Evolutionary conservation across 2,113 vertebrate species (phyloP).

Genomic region (Chlorodrepanis virens): DNA sequence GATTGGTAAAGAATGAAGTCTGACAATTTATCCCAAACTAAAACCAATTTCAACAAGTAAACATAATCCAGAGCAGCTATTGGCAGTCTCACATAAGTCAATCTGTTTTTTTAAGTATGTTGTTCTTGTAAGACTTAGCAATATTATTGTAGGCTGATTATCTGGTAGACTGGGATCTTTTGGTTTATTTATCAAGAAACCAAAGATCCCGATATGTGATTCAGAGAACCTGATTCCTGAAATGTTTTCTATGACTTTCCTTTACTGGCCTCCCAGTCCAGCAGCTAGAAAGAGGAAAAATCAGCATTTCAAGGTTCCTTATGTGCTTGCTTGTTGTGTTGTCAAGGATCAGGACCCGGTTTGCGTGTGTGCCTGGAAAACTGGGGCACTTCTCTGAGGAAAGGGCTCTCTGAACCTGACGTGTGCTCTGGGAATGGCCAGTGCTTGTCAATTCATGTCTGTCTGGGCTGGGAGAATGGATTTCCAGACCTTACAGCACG

Average conservation of each 20-base stretch:
- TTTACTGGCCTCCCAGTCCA: neutral
- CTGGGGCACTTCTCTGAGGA: neutral
- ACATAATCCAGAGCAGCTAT: neutral
- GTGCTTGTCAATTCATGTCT: constrained; percentile 38
- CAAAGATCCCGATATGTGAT: neutral
- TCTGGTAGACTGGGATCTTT: neutral
- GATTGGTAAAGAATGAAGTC: neutral
- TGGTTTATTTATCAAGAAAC: neutral
- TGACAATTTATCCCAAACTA: neutral
- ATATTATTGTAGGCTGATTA: neutral
- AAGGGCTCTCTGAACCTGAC: neutral
- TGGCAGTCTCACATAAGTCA: neutral
- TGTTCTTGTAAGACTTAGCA: neutral
- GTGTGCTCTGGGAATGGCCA: neutral
- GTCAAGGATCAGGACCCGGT: neutral
- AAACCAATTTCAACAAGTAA: neutral
- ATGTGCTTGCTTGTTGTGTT: neutral
- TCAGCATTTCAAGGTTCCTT: neutral
- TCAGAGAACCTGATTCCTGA: neutral
- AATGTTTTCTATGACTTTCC: neutral
- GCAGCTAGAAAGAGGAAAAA: neutral
- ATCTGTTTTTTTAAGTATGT: neutral
- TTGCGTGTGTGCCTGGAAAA: neutral
- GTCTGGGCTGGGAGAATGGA: neutral
- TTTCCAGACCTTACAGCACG: constrained; percentile 24